A percentile compares a stretch with the other conserved stretches of the same genome.
Conservation (phyloP, 2,113 vertebrate species). For the Sciurus niger region DNA sequence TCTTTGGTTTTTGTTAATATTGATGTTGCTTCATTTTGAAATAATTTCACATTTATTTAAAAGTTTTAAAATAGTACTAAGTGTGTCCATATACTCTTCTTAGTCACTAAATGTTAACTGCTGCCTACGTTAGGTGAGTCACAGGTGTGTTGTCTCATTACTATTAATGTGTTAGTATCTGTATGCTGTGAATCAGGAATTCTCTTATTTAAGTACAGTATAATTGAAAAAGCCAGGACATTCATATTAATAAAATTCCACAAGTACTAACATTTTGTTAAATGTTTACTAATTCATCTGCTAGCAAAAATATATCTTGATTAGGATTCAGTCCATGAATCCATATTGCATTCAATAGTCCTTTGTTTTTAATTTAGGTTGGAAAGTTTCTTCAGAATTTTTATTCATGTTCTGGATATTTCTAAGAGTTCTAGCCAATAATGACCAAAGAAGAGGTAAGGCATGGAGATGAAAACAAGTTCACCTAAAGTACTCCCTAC, state of each 20-base stretch:
- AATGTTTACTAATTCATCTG: neutral
- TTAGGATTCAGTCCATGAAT: neutral
- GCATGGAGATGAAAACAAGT: neutral
- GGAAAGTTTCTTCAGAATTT: neutral
- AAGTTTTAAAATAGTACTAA: neutral
- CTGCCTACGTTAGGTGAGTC: neutral
- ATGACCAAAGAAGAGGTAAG: neutral
- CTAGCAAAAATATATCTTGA: neutral
- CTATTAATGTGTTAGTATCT: neutral
- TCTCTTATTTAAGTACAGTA: neutral
- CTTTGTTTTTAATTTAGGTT: neutral
- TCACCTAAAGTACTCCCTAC: neutral
- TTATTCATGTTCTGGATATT: neutral
- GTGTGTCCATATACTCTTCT: neutral
- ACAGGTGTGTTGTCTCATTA: neutral
- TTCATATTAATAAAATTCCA: neutral
- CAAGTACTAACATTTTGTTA: neutral
- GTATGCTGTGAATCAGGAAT: neutral
- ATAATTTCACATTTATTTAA: neutral
- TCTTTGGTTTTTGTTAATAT: neutral
- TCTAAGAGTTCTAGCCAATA: neutral
- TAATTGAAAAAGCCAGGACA: neutral
- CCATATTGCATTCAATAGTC: rapidly evolving
- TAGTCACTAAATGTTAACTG: neutral
- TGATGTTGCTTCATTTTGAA: neutral